phyloP scores from a whole-genome alignment of 2,888 invertebrate genomes.

The Sminthurides aquaticus region DNA sequence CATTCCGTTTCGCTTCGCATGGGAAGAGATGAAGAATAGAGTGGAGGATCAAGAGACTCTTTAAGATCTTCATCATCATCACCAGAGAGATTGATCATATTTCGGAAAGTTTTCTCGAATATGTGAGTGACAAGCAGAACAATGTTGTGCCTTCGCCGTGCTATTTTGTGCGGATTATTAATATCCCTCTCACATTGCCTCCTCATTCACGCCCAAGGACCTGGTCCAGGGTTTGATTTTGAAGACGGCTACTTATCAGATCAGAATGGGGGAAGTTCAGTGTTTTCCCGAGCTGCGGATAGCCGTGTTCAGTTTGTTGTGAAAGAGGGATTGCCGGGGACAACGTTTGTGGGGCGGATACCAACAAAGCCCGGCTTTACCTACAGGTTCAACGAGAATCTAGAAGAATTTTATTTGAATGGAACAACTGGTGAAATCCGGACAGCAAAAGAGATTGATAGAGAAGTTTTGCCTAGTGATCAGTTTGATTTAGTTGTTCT shows the following conservation, averaged over 20 bases:
- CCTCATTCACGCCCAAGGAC: constrained; percentile 43
- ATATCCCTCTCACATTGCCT: constrained; percentile 29
- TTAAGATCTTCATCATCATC: too few species aligned
- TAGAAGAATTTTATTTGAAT: constrained; percentile 76
- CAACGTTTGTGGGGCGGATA: constrained; percentile 77
- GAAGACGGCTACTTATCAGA: background rate
- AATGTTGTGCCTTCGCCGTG: constrained; percentile 30
- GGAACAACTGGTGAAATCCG: constrained; percentile 74
- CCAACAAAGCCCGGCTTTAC: constrained; percentile 79
- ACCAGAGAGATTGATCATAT: too few species aligned
- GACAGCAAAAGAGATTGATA: constrained; percentile 72
- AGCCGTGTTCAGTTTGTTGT: constrained; percentile 66
- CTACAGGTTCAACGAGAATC: constrained; percentile 87
- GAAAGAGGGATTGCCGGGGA: constrained; percentile 73
- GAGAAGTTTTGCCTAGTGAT: constrained; percentile 69
- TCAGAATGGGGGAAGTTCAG: constrained; percentile 16
- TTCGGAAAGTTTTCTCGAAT: background rate
- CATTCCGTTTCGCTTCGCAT: too few species aligned
- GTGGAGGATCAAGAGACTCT: background rate
- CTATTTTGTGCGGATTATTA: constrained; percentile 20
- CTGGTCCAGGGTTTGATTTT: constrained; percentile 35
- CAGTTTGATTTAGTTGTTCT: constrained; percentile 79
- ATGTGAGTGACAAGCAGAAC: constrained; percentile 6
- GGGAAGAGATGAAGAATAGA: background rate
- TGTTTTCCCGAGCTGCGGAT: constrained; percentile 40